phyloP scores from a whole-genome alignment of 2,113 vertebrate genomes.

The Pluvialis apricaria region DNA sequence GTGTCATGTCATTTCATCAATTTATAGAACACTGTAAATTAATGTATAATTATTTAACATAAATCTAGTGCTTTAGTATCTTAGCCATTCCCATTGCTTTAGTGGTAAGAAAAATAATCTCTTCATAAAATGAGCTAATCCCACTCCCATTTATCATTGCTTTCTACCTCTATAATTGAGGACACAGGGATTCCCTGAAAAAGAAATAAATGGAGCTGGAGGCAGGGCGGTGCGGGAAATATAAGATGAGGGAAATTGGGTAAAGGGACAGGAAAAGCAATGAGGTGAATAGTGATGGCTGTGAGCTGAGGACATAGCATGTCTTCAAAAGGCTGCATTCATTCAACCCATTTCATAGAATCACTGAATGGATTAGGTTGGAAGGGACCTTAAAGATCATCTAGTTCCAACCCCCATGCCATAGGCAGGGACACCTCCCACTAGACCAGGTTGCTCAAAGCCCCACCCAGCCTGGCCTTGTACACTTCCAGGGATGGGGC shows the following conservation, averaged over 20 bases:
- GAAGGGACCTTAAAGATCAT: no score
- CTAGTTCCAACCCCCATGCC: no score
- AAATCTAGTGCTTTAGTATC: not conserved
- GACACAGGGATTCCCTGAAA: not conserved
- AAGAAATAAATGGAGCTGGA: not conserved
- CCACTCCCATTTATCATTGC: not conserved
- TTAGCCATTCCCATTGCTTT: not conserved
- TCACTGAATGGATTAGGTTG: no score
- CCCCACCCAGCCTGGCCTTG: no score
- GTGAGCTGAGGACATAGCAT: not conserved
- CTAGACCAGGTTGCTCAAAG: no score
- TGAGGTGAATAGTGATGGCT: not conserved
- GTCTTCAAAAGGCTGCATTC: not conserved
- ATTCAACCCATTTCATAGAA: not conserved
- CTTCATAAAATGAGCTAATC: not conserved
- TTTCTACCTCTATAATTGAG: not conserved
- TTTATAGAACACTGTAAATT: not conserved
- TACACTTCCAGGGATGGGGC: no score
- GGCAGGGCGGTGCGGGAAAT: fast-evolving
- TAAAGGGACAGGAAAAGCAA: not conserved
- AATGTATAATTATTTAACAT: not conserved
- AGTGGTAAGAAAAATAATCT: not conserved
- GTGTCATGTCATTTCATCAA: not conserved
- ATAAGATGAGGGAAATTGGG: not conserved
- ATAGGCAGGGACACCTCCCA: no score